A percentile compares a stretch with the other conserved stretches of the same genome.
phyloP scores from a whole-genome alignment of 2,888 invertebrate species.

The Lasius platythorax region DNA sequence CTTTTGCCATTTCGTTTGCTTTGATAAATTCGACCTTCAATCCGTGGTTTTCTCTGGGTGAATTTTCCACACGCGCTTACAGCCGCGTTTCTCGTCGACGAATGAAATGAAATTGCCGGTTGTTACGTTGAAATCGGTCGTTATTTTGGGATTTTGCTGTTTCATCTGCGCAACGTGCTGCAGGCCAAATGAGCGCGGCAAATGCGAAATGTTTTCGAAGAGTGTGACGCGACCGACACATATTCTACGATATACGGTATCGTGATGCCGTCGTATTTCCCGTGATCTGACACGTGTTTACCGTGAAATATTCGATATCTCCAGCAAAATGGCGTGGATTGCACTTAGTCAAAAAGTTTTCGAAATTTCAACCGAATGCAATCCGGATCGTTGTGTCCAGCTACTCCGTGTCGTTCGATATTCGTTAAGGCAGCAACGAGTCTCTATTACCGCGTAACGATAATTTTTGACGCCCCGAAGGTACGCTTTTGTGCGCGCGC shows the following conservation, averaged over 20 bases:
- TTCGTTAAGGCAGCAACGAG: background rate
- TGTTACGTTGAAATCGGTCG: slow-evolving; percentile 63
- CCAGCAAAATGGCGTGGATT: slow-evolving; percentile 30
- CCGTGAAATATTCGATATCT: slow-evolving; percentile 41
- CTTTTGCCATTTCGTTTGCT: slow-evolving; percentile 23
- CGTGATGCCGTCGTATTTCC: slow-evolving; percentile 24
- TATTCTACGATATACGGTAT: slow-evolving; percentile 12
- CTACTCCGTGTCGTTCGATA: slow-evolving; percentile 1
- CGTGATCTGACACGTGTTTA: slow-evolving; percentile 47
- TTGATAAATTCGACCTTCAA: slow-evolving; percentile 33
- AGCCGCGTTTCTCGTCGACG: background rate
- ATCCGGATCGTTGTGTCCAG: background rate
- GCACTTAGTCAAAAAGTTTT: background rate
- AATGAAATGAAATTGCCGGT: slow-evolving; percentile 40
- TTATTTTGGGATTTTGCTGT: slow-evolving; percentile 62
- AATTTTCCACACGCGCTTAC: slow-evolving; percentile 7
- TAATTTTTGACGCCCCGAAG: slow-evolving; percentile 12
- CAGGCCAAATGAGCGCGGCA: slow-evolving; percentile 29
- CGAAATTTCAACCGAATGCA: slow-evolving; percentile 27
- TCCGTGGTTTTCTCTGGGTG: background rate
- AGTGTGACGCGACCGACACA: slow-evolving; percentile 20
- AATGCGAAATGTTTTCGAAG: slow-evolving; percentile 47
- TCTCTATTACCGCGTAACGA: background rate
- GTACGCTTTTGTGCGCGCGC: slow-evolving; percentile 9
- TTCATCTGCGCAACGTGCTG: slow-evolving; percentile 17